Evolutionary conservation across 1,140 invertebrate genomes (phyloP), one percentile per base, ranked within the genome.

Genomic region (Tetramorium parvispinum): DNA sequence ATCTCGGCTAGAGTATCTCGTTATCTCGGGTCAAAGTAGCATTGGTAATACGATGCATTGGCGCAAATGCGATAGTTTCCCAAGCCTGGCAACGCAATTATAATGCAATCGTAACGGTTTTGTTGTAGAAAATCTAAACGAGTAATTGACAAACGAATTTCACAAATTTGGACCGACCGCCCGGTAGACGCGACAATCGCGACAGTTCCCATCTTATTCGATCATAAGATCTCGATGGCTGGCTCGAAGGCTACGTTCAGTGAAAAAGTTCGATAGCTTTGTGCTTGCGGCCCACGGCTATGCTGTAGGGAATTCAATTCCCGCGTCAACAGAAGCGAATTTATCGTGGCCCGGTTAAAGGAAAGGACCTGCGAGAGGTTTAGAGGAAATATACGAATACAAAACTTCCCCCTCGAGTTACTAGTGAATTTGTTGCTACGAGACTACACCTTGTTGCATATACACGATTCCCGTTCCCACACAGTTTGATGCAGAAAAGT

Each of bases 281-380:
- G 68, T 75, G 40, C 77, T 27, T 81, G 81, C 65, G 77, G 88
- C 88, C 75, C 65, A 75, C 79, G 81, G 91, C 90, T 85, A 90
- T 55, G 77, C 86, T 87, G 75, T 49, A 87, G 89, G 85, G 89
- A 94, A 94, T 94, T 94, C 91, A 94, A 94, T 94, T 93, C 92
- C 86, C 91, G 75, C 89, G 91, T 93, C 91, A 94, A 91, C 92
- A 89, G 88, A 78, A 86, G 83, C 89, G 91, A 94, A 94, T 94
- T 94, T 94, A 94, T 94, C 91, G 92, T 90, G 87, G 85, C 46
- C 40, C 61, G 59, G 79, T 49, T 75, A 86, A 81, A 63, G 86
- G 86, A 27, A 77, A 78, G 55, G 68, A 87, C 79, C 70, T 63
- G 73, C 51, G 79, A 82, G 78, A 83, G 79, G 53, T 59, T 75